Conservation (phyloP, 2,797 vertebrate genomes). For the Vireo griseus region DNA sequence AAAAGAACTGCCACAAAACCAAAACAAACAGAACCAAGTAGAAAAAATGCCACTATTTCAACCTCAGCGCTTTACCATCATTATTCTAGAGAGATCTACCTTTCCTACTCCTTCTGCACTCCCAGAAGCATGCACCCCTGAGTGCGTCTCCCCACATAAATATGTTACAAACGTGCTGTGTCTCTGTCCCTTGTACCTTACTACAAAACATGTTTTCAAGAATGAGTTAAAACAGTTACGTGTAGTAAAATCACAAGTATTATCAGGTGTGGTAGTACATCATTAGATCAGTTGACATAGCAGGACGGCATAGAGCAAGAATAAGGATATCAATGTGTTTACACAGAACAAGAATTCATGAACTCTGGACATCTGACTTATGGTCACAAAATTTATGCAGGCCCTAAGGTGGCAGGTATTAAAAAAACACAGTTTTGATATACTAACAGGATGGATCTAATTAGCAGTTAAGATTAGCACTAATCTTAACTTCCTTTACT, state of each 20-base stretch:
- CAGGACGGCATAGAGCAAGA: not conserved
- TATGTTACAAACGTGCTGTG: fast-evolving
- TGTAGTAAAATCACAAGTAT: not conserved
- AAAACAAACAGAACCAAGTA: not conserved
- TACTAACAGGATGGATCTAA: not conserved
- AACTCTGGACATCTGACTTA: not conserved
- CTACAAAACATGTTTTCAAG: not conserved
- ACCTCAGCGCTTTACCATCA: not conserved
- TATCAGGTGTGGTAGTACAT: not conserved
- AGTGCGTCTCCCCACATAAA: not conserved
- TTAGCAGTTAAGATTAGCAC: too few species aligned
- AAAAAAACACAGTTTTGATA: not conserved
- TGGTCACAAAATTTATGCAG: not conserved
- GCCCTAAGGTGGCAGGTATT: not conserved
- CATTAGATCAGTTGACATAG: not conserved
- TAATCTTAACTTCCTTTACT: not conserved
- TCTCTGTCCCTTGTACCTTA: not conserved
- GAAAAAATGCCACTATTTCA: not conserved
- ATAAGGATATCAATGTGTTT: not conserved
- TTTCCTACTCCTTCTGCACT: not conserved
- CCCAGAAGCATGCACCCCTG: not conserved
- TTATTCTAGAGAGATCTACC: not conserved
- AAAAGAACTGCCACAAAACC: not conserved
- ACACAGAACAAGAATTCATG: not conserved
- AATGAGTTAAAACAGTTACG: not conserved